Base-by-base conservation (phyloP, 2,113 vertebrate species). In the Potamarius usumacintae region DNA sequence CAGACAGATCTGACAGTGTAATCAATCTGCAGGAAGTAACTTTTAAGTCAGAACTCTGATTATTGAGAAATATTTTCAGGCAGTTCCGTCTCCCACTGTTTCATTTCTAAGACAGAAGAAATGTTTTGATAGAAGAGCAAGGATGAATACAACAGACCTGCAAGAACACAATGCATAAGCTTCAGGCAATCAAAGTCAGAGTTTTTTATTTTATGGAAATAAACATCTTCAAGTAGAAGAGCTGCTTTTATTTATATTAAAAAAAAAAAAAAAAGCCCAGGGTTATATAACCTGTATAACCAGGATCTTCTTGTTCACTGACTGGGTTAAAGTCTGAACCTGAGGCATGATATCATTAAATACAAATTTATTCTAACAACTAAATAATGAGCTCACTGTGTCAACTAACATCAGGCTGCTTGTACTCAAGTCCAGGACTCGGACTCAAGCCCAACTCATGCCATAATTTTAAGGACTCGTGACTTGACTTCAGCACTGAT, bases 281-380 rank as follows among this genome's bases (percentile, higher is more conserved):
- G 42, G 42, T 42, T 42, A 42, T 42, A 42, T 42, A 42, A 42
- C 42, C 42, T 42, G 42, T 4, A 42, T 42, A 42, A 86, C 9
- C 42, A 67, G 34, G 30, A 50, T n/a, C 55, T 20, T 10, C n/a
- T 58, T 50, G 7, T 80, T 69, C 58, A 86, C 17, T 15, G 55
- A 55, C 25, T 42, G 53, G 9, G 27, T 58, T 18, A 60, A n/a
- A 18, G 42, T 34, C 67, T 82, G 86, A 72, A 55, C 52, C 27
- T 3, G 6, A 85, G 15, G 65, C 79, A 82, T 72, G 30, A 15
- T 27, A 74, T 62, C 79, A 87, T 87, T 69, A 78, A 57, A 62
- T 15, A 57, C 6, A 87, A 50, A 50, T 82, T n/a, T 80, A 71
- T 57, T 57, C 71, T 72, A 50, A 82, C 78, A 72, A 60, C 42